These are phyloP conservation scores for Zhengitettix transpicula DNA, from an alignment of 2,888 invertebrate species.

Conservation along the genomic window DNA sequence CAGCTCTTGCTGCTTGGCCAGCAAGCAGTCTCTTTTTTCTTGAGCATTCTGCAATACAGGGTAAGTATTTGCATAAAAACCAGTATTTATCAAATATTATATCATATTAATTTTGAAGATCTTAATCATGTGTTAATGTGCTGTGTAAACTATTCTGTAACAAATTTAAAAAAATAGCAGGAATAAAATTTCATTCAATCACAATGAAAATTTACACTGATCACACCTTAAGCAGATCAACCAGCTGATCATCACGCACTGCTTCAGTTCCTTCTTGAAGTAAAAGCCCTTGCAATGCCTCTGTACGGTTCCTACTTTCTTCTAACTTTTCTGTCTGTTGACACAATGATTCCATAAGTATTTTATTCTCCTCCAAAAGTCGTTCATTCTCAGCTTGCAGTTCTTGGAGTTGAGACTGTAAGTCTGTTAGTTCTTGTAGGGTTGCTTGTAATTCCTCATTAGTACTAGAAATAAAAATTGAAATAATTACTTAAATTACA, in stretches of 20 bases:
- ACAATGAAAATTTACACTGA: too few relatives aligned
- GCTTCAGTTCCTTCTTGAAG: conserved; percentile 39
- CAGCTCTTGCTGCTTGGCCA: conserved; percentile 63
- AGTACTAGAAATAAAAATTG: conserved; percentile 38
- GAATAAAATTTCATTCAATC: too few relatives aligned
- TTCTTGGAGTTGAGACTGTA: conserved; percentile 73
- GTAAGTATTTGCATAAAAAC: background rate
- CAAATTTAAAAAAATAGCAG: too few relatives aligned
- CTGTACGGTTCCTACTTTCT: conserved; percentile 69
- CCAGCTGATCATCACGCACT: conserved; percentile 63
- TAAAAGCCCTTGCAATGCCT: conserved; percentile 64
- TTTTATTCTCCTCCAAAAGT: conserved; percentile 73
- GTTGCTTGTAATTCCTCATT: conserved; percentile 89
- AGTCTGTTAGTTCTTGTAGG: conserved; percentile 76
- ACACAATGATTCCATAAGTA: conserved; percentile 77
- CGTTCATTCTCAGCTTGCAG: conserved; percentile 77
- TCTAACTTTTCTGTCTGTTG: conserved; percentile 84
- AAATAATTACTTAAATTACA: too few relatives aligned
- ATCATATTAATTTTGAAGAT: too few relatives aligned
- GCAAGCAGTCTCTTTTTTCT: conserved; percentile 56
- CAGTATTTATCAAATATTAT: background rate
- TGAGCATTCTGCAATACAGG: conserved; percentile 40
- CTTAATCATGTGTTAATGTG: too few relatives aligned
- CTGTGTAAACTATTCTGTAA: too few relatives aligned
- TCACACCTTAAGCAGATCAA: conserved; percentile 59